Percentiles rank a stretch among this genome's conserved stretches.
phyloP scores from a whole-genome alignment of 2,113 vertebrate genomes.

The Mustela lutreola region DNA sequence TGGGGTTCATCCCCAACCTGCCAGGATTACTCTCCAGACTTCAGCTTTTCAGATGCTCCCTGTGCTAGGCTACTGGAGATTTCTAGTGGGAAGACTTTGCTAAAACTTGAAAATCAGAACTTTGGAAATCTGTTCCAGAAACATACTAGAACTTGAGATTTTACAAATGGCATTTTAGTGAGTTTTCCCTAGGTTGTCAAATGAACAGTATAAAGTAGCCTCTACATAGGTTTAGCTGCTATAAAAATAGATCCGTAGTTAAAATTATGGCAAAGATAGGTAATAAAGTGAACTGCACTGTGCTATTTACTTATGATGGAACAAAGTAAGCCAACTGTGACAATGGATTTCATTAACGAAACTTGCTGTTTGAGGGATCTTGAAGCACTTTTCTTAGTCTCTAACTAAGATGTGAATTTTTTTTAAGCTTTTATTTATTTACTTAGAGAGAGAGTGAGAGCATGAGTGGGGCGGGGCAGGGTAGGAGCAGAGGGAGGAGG shows the following conservation, averaged over 20 bases:
- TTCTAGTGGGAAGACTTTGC: background rate
- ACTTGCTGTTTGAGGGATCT: background rate
- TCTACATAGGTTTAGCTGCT: background rate
- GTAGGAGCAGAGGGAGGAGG: background rate
- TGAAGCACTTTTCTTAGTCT: background rate
- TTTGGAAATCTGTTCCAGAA: background rate
- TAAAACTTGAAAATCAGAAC: background rate
- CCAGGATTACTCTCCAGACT: background rate
- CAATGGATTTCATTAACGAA: background rate
- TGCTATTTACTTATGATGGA: background rate
- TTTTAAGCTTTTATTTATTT: background rate
- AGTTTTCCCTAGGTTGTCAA: background rate
- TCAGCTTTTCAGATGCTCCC: background rate
- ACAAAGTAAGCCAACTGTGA: background rate
- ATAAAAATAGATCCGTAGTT: background rate
- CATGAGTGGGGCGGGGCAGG: background rate
- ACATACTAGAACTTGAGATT: background rate
- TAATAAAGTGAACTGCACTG: background rate
- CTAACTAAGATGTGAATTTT: background rate
- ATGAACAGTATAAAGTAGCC: background rate
- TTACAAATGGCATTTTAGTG: constrained; percentile 13
- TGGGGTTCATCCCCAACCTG: background rate
- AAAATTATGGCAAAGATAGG: background rate
- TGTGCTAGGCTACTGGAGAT: background rate
- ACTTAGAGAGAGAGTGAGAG: background rate